phyloP scores from a whole-genome alignment of 2,888 invertebrate species.

The Schizotus pectinicornis region DNA sequence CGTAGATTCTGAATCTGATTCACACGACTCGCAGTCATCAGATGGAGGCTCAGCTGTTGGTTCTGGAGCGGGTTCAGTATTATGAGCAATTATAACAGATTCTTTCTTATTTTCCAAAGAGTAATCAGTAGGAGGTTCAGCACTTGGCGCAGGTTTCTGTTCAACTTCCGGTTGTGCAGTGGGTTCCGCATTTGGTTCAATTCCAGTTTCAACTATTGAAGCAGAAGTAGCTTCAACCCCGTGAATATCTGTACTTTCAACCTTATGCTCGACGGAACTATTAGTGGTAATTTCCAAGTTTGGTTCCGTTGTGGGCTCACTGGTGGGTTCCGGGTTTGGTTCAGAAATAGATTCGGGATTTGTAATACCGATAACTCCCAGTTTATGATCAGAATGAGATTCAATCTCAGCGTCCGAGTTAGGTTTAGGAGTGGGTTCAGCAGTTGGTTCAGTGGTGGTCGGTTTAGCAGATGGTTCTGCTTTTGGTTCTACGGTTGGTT shows the following conservation, averaged over 20 bases:
- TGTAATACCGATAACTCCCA: background rate
- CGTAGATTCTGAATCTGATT: background rate
- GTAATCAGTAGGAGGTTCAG: constrained; percentile 17
- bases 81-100: background rate
- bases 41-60: constrained; percentile 1
- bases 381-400: background rate
- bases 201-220: constrained; percentile 15
- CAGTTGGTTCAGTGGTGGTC: background rate
- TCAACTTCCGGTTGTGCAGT: constrained; percentile 28
- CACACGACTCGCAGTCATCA: background rate
- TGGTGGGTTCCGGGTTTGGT: constrained; percentile 7
- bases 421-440: constrained; percentile 40
- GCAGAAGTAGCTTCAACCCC: no score
- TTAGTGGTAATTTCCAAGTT: background rate
- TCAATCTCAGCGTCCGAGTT: no score
- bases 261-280: background rate
- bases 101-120: no score
- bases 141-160: constrained; percentile 28
- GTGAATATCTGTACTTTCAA: no score
- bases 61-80: constrained; percentile 22
- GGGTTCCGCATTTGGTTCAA: constrained; percentile 34
- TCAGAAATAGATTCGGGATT: constrained; percentile 25
- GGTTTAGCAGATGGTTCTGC: constrained; percentile 25
- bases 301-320: background rate
- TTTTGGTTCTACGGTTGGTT: constrained; percentile 35